Percentiles rank a stretch among this genome's conserved stretches.
Evolutionary conservation across 2,113 vertebrate genomes (phyloP).

Genomic region (Xiphophorus maculatus): DNA sequence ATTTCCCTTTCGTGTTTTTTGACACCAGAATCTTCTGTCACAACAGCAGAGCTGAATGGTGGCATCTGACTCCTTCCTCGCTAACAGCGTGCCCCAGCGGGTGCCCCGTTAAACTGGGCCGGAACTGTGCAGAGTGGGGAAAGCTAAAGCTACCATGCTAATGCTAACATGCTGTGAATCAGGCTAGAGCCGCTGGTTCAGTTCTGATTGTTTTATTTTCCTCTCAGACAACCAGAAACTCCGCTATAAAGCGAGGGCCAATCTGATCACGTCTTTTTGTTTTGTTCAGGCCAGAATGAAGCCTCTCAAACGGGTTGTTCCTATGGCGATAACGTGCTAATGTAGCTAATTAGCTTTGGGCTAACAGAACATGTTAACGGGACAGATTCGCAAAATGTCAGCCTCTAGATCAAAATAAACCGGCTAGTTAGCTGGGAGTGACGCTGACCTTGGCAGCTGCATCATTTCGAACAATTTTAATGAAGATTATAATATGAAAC

Average conservation of each 20-base stretch:
- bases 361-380: not conserved
- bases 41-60: not conserved
- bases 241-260: not conserved
- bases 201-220: not conserved
- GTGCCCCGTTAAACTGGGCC: conserved; percentile 6
- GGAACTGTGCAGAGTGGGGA: conserved; percentile 33
- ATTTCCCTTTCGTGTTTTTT: not conserved
- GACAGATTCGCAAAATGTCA: not conserved
- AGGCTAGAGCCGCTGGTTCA: conserved; percentile 42
- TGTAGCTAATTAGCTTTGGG: conserved; percentile 16
- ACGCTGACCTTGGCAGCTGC: not conserved
- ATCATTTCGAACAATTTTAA: not conserved
- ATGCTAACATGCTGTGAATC: not conserved
- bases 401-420: not conserved
- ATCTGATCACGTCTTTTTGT: not conserved
- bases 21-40: not conserved
- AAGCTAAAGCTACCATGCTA: conserved; percentile 37
- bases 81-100: not conserved
- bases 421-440: not conserved
- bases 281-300: not conserved
- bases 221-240: not conserved
- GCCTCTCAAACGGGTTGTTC: conserved; percentile 43
- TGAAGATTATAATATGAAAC: not conserved
- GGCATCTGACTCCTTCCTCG: not conserved
- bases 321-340: conserved; percentile 28